Conservation (phyloP, 2,113 vertebrate genomes). For the Bothrops jararaca region DNA sequence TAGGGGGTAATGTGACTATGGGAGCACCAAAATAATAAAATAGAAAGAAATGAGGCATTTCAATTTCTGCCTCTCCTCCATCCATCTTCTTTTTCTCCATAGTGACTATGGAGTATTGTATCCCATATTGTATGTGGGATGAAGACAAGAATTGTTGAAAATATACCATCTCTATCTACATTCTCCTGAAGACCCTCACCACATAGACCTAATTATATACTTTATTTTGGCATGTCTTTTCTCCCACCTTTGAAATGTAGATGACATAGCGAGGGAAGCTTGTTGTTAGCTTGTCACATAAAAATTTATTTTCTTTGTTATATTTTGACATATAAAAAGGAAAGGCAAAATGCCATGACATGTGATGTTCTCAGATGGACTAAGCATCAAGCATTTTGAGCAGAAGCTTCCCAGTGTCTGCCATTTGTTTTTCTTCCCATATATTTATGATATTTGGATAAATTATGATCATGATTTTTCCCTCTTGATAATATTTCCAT, state of each 20-base stretch:
- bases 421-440: slow-evolving; percentile 37
- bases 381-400: slow-evolving; percentile 10
- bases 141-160: background rate
- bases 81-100: background rate
- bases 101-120: background rate
- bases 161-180: background rate
- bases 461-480: slow-evolving; percentile 16
- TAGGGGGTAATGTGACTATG: background rate
- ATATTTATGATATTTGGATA: slow-evolving; percentile 5
- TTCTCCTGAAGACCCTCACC: background rate
- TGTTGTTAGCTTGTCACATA: background rate
- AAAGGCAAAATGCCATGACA: slow-evolving; percentile 26
- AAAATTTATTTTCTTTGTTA: slow-evolving; percentile 32
- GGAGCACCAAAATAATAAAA: background rate
- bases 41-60: background rate
- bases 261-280: background rate
- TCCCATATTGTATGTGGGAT: background rate
- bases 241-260: background rate
- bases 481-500: slow-evolving; percentile 39
- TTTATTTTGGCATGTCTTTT: background rate
- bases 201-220: background rate
- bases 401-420: background rate
- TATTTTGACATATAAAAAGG: background rate
- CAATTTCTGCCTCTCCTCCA: background rate
- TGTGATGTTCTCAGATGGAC: background rate